phyloP scores from a whole-genome alignment of 2,113 vertebrate genomes.

The Heteronetta atricapilla region DNA sequence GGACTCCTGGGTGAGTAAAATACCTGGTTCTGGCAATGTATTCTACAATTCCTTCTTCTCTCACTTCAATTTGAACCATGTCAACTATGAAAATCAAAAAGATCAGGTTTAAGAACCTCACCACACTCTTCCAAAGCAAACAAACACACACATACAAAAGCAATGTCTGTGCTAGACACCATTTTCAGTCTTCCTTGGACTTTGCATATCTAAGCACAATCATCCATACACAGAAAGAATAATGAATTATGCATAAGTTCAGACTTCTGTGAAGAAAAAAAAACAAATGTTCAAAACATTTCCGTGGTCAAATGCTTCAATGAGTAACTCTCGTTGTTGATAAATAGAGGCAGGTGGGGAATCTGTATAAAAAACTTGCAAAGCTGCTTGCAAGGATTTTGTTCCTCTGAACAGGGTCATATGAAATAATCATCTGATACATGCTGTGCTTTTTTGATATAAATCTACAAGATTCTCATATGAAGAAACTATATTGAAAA shows the following conservation, averaged over 20 bases:
- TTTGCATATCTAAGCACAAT: neutral
- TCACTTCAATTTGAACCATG: neutral
- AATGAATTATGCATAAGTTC: neutral
- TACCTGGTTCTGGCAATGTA: neutral
- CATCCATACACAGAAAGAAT: neutral
- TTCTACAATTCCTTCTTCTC: neutral
- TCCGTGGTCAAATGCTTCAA: neutral
- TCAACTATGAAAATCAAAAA: neutral
- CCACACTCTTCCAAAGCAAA: neutral
- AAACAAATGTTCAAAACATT: neutral
- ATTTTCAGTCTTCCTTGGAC: neutral
- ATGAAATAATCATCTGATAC: neutral
- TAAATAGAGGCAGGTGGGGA: neutral
- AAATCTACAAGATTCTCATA: neutral
- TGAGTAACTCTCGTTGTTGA: neutral
- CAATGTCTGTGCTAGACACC: neutral
- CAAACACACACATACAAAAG: neutral
- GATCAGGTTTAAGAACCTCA: neutral
- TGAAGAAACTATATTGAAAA: neutral
- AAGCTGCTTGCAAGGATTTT: neutral
- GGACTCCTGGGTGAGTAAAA: neutral
- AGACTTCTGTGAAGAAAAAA: neutral
- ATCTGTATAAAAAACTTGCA: neutral
- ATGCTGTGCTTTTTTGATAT: neutral
- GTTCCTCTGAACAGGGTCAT: neutral